Conservation (phyloP, 1,140 invertebrate species). For the Conopomorpha cramerella region DNA sequence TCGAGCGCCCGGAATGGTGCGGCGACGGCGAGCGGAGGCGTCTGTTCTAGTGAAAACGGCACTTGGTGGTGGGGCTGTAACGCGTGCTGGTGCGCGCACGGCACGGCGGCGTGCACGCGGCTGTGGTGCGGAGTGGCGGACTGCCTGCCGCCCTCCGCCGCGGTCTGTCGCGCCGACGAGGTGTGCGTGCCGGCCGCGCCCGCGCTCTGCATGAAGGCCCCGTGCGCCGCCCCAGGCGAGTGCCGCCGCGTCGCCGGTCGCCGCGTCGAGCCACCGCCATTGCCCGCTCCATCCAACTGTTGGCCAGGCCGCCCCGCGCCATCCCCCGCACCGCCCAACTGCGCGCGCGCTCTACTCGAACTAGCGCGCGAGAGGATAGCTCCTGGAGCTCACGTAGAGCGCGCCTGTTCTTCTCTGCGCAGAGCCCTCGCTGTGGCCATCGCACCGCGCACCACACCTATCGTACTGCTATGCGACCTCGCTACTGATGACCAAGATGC, state of each 20-base stretch:
- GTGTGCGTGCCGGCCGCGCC: slow-evolving; percentile 78
- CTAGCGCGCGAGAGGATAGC: slow-evolving; percentile 70
- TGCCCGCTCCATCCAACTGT: slow-evolving; percentile 76
- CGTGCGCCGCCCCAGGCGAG: slow-evolving; percentile 80
- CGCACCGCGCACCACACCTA: slow-evolving; percentile 55
- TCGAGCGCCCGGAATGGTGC: slow-evolving; percentile 77
- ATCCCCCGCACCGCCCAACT: slow-evolving; percentile 70
- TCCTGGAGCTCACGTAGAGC: slow-evolving; percentile 77
- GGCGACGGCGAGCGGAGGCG: slow-evolving; percentile 64
- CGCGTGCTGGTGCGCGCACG: slow-evolving; percentile 76
- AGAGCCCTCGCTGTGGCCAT: slow-evolving; percentile 68
- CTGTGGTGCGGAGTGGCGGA: slow-evolving; percentile 86
- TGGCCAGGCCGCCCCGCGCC: slow-evolving; percentile 76
- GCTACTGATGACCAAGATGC: slow-evolving; percentile 79
- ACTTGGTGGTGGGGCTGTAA: slow-evolving; percentile 79
- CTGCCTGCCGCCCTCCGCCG: slow-evolving; percentile 66
- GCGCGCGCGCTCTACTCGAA: slow-evolving; percentile 78
- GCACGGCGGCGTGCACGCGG: slow-evolving; percentile 78
- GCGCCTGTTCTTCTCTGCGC: slow-evolving; percentile 74
- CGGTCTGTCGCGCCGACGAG: slow-evolving; percentile 62
- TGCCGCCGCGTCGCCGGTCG: slow-evolving; percentile 76
- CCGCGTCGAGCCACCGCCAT: slow-evolving; percentile 73
- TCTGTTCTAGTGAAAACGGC: slow-evolving; percentile 48
- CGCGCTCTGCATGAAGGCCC: slow-evolving; percentile 76
- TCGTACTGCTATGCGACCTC: slow-evolving; percentile 81